These are phyloP conservation scores for Drosophila tristis DNA, from an alignment of 1,140 invertebrate genomes.

Conservation along the genomic window DNA sequence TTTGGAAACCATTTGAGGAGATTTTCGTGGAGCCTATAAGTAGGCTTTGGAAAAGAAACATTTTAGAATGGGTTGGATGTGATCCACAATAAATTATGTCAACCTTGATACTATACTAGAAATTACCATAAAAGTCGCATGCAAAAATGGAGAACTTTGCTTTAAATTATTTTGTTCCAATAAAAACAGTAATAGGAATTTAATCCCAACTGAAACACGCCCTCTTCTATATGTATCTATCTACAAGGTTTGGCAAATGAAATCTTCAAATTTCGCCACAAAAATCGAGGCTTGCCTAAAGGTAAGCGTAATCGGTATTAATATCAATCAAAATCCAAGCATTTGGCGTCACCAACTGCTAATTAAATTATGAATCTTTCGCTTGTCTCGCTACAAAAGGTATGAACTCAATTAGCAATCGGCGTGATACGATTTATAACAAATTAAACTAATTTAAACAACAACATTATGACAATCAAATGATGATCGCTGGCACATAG, in stretches of 20 bases:
- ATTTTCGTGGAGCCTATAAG: constrained; percentile 34
- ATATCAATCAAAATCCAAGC: constrained; percentile 5
- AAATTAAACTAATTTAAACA: constrained; percentile 26
- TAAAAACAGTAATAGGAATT: background rate
- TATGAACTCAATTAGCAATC: constrained; percentile 48
- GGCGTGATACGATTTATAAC: constrained; percentile 2
- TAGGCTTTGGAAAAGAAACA: constrained; percentile 25
- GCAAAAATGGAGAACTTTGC: too few relatives aligned
- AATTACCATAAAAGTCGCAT: too few relatives aligned
- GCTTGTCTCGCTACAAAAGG: constrained; percentile 4
- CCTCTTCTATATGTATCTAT: background rate
- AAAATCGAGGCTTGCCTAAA: constrained; percentile 14
- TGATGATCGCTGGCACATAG: background rate
- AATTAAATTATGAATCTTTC: constrained; percentile 53
- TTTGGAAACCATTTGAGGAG: constrained; percentile 56
- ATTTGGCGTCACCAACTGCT: constrained; percentile 26
- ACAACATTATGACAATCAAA: constrained; percentile 17
- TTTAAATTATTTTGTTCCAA: background rate
- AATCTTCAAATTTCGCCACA: constrained; percentile 19
- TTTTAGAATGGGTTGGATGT: background rate
- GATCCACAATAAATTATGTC: constrained; percentile 1
- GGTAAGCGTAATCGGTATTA: constrained; percentile 17
- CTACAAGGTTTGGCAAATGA: background rate
- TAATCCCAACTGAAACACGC: background rate
- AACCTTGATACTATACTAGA: background rate